A percentile compares a stretch with the other conserved stretches of the same genome.
Conservation (phyloP, 2,797 vertebrate species). For the Acanthurus leucopareius region DNA sequence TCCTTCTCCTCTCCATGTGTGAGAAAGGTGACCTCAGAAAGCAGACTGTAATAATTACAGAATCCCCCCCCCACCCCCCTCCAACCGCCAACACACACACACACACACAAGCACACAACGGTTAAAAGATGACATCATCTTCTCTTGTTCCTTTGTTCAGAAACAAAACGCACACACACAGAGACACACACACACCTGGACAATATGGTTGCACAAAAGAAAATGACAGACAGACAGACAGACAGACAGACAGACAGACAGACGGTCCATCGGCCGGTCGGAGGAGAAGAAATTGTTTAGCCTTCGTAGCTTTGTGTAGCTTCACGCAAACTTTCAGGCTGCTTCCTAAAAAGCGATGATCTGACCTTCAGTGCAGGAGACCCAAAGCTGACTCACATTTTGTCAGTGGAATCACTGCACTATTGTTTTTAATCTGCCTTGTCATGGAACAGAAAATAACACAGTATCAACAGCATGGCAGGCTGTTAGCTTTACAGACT, state of each 20-base stretch:
- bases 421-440: too few species aligned
- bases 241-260: background rate
- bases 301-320: background rate
- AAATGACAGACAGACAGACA: background rate
- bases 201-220: background rate
- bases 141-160: conserved; percentile 65
- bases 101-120: conserved; percentile 27
- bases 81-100: conserved; percentile 1
- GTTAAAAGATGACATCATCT: conserved; percentile 76
- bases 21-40: conserved; percentile 70
- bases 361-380: too few species aligned
- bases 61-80: background rate
- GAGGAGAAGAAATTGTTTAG: background rate
- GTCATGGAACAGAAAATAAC: too few species aligned
- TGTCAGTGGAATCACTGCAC: too few species aligned
- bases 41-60: conserved; percentile 66
- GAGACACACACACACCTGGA: conserved; percentile 43
- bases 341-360: too few species aligned
- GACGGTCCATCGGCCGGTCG: background rate
- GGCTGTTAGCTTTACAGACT: too few species aligned
- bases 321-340: background rate
- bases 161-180: conserved; percentile 33
- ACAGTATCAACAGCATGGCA: too few species aligned
- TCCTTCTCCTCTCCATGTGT: background rate
- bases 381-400: too few species aligned